A percentile compares a stretch with the other conserved stretches of the same genome.
These are phyloP conservation scores for Gerris buenoi DNA, from an alignment of 1,140 invertebrate species.

Conservation along the genomic window DNA sequence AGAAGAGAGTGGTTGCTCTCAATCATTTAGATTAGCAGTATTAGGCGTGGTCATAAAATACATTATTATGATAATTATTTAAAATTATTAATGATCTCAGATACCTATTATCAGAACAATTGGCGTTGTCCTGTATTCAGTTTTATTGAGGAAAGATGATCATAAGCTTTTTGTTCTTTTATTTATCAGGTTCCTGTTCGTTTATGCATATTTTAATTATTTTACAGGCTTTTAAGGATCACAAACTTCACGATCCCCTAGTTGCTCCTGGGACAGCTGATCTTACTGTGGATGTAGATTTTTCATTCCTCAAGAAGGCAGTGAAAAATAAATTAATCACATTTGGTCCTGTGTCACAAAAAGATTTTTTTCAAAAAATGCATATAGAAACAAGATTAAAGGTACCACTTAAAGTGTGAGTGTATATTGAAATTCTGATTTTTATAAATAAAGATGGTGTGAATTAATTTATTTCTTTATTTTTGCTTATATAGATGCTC, in stretches of 20 bases:
- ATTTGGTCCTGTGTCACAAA: conserved; percentile 69
- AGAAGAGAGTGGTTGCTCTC: neutral
- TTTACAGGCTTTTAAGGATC: conserved; percentile 64
- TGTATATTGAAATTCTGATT: neutral
- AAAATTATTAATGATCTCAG: too few relatives aligned
- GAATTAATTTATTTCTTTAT: neutral
- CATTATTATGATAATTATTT: too few relatives aligned
- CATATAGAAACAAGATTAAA: conserved; percentile 62
- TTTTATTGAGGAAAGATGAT: too few relatives aligned
- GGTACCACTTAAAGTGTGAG: conserved; percentile 22
- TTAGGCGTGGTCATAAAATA: too few relatives aligned
- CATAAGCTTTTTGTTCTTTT: too few relatives aligned
- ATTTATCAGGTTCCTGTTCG: too few relatives aligned
- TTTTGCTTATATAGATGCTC: conserved; percentile 39
- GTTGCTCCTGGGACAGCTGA: conserved; percentile 68
- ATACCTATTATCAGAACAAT: too few relatives aligned
- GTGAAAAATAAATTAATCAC: conserved; percentile 42
- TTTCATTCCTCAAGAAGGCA: conserved; percentile 50
- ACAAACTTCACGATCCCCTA: conserved; percentile 70
- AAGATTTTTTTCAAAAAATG: conserved; percentile 59
- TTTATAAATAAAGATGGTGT: neutral
- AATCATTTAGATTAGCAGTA: neutral
- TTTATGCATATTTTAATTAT: too few relatives aligned
- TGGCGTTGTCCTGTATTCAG: too few relatives aligned
- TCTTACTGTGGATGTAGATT: conserved; percentile 93